These are phyloP conservation scores for Plectrocnemia conspersa DNA, from an alignment of 1,140 invertebrate species.

Conservation along the genomic window DNA sequence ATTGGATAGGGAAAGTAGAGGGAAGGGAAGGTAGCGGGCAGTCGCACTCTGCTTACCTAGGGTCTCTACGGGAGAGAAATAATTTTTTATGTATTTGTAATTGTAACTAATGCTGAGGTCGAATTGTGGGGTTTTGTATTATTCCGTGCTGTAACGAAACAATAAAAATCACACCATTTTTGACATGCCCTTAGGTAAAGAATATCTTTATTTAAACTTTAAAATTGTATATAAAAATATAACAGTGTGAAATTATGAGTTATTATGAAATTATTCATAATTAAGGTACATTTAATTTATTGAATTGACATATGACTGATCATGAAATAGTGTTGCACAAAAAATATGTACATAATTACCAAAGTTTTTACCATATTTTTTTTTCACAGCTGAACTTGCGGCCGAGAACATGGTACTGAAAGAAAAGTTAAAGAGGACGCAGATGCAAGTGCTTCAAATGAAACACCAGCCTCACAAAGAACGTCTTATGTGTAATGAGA, in stretches of 20 bases:
- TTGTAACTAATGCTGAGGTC: too few relatives aligned
- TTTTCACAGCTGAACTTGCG: conserved; percentile 48
- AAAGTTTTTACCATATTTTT: conserved; percentile 16
- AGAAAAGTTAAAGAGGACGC: conserved; percentile 53
- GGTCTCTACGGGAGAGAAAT: too few relatives aligned
- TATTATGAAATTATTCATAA: too few relatives aligned
- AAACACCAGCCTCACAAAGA: conserved; percentile 56
- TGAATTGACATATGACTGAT: background rate
- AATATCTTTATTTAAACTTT: too few relatives aligned
- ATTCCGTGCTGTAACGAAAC: too few relatives aligned
- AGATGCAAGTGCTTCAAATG: conserved; percentile 54
- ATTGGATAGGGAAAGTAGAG: too few relatives aligned
- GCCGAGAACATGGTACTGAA: conserved; percentile 56
- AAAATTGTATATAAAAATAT: too few relatives aligned
- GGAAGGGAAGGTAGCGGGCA: too few relatives aligned
- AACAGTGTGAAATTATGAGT: too few relatives aligned
- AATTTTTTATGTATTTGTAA: too few relatives aligned
- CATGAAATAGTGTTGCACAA: background rate
- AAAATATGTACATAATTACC: background rate
- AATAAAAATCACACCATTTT: background rate
- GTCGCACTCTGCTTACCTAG: too few relatives aligned
- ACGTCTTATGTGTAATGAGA: conserved; percentile 58
- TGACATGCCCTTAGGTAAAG: background rate
- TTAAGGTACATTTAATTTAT: background rate
- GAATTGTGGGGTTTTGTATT: too few relatives aligned